Evolutionary conservation across 2,888 invertebrate species (phyloP).

Genomic region (Hedychridium roseum): DNA sequence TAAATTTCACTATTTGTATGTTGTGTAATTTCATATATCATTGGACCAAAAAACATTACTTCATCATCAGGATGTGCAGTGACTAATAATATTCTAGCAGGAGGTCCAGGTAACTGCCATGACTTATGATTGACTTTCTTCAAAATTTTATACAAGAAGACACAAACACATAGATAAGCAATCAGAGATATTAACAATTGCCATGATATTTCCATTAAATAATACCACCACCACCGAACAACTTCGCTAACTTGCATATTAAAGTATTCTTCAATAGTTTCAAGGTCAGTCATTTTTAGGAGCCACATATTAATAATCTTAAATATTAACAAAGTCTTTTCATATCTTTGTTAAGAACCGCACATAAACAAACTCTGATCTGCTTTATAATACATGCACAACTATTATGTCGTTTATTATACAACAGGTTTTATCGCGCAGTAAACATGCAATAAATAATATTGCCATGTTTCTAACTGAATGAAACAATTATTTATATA

Average conservation of each 20-base stretch:
- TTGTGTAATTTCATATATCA: conserved; percentile 74
- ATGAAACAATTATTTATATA: too few species aligned
- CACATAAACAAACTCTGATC: too few species aligned
- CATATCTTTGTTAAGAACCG: too few species aligned
- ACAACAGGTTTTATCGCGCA: too few species aligned
- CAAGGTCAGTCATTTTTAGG: conserved; percentile 36
- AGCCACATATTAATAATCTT: conserved; percentile 10
- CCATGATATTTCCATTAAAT: conserved; percentile 56
- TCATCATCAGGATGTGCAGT: conserved; percentile 99
- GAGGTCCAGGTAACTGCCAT: conserved; percentile 61
- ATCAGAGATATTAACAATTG: conserved; percentile 51
- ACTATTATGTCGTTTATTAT: too few species aligned
- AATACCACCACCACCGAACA: conserved; percentile 55
- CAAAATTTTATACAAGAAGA: conserved; percentile 53
- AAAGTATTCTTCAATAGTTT: conserved; percentile 39
- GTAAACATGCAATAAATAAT: too few species aligned
- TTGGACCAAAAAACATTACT: conserved; percentile 98
- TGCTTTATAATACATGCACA: too few species aligned
- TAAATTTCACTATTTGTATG: conserved; percentile 75
- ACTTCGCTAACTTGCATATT: conserved; percentile 49
- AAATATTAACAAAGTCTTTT: too few species aligned
- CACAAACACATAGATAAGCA: conserved; percentile 54
- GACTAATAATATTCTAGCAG: conserved; percentile 76
- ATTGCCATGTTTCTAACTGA: too few species aligned
- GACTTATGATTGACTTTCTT: conserved; percentile 52